Base-by-base conservation (phyloP, 2,888 invertebrate genomes). In the Carpatolechia fugitivella region DNA sequence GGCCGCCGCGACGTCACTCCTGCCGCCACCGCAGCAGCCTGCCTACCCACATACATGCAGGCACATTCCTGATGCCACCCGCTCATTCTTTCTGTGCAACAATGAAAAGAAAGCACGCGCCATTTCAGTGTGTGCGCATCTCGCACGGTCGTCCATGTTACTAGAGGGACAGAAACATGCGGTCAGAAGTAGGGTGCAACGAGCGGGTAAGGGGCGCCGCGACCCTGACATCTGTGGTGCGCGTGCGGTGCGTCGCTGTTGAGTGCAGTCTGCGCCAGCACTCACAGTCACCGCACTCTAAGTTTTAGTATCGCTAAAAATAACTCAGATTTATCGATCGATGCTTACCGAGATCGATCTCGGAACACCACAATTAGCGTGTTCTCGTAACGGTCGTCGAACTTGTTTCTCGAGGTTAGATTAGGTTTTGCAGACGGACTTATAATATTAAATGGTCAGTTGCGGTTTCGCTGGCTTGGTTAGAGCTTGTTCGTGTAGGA, bases 281-380 rank as follows among this genome's bases (percentile, higher is more conserved):
- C 73, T 72, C 72, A 77, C 81, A 81, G 83, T 82, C 84, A 80
- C 80, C 83, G 84, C 82, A 83, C 83, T 80, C 80, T 71, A 69
- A 72, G 76, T 80, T 78, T 76, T 79, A 66, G 63, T 66, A 36
- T 60, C 29, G 73, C 83, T 85, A 85, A 80, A 85, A 84, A 85
- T 86, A 86, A 72, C 78, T 64, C 65, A 73, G 67, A 74, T 75
- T 77, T 67, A 71, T 68, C 62, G 70, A 76, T 76, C 72, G 50
- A 35, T 41, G 53, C 54, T 55, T 44, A 55, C 47, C 48, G 55
- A 48, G 52, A 52, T 54, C 40, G 52, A 52, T 48, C 49, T 49
- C 20, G 46, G 55, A 55, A 36, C 46, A 55, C 51, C 33, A 47
- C 35, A 51, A 47, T 52, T 48, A 54, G 24, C 14, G 38, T 47